Conservation (phyloP, 2,113 vertebrate genomes). For the Ranitomeya variabilis region DNA sequence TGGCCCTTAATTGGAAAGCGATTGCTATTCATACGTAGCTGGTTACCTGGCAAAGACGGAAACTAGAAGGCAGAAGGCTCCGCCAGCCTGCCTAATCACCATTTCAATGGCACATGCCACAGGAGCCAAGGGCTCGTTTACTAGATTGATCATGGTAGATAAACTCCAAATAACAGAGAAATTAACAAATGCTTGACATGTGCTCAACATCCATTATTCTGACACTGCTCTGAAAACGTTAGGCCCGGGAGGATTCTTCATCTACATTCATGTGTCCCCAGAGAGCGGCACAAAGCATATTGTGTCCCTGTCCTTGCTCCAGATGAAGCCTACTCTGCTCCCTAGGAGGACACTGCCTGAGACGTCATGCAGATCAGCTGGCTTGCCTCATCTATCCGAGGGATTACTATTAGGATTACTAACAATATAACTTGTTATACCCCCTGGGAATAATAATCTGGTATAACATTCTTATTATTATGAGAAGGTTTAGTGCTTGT, state of each 20-base stretch:
- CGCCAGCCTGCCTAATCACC: conserved; percentile 91
- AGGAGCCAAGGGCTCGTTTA: conserved; percentile 89
- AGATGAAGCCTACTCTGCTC: conserved; percentile 52
- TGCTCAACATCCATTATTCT: conserved; percentile 99
- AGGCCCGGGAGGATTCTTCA: conserved; percentile 99
- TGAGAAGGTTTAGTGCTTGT: not conserved
- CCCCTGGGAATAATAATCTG: not conserved
- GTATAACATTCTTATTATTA: not conserved
- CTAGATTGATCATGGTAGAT: conserved; percentile 96
- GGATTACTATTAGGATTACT: not conserved
- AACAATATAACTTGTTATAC: not conserved
- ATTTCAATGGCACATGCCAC: conserved; percentile 99
- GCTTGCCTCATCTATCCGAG: not conserved
- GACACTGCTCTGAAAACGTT: conserved; percentile 98
- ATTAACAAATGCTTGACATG: conserved; percentile 99
- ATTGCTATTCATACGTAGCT: conserved; percentile 66
- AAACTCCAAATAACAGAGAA: conserved; percentile 99
- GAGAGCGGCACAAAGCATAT: conserved; percentile 95
- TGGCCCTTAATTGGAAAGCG: conserved; percentile 65
- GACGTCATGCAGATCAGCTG: conserved; percentile 3
- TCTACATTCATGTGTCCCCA: conserved; percentile 99
- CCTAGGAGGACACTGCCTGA: conserved; percentile 65
- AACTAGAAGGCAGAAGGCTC: conserved; percentile 78
- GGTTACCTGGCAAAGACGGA: conserved; percentile 72
- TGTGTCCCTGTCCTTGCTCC: conserved; percentile 91